Percentiles rank a stretch among this genome's conserved stretches.
Conservation (phyloP, 2,797 vertebrate genomes). For the Coendou prehensilis region DNA sequence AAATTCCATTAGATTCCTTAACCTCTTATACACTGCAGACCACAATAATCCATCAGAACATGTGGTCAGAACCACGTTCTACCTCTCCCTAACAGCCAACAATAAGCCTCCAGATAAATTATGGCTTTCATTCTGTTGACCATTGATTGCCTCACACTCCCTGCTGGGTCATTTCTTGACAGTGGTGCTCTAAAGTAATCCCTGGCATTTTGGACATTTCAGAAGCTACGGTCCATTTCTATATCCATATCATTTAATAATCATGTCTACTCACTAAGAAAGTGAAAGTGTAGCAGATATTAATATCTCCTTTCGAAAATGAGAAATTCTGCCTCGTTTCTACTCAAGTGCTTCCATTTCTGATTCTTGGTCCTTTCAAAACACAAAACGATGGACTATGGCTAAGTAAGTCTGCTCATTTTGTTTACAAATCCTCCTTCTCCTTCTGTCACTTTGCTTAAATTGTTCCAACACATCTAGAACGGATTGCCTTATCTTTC, state of each 20-base stretch:
- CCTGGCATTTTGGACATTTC: not conserved
- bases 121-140: conserved; percentile 52
- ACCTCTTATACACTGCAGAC: conserved; percentile 41
- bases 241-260: not conserved
- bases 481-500: not conserved
- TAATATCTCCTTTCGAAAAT: conserved; percentile 17
- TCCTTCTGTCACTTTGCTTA: conserved; percentile 5
- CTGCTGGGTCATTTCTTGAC: not conserved
- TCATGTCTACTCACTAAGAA: not conserved
- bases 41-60: conserved; percentile 50
- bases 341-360: not conserved
- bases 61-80: conserved; percentile 5
- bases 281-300: not conserved
- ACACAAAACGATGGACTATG: not conserved
- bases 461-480: not conserved
- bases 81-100: not conserved
- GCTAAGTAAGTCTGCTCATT: not conserved
- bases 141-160: conserved; percentile 1
- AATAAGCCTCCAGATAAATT: conserved; percentile 10
- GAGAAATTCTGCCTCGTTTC: conserved; percentile 32
- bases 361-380: conserved; percentile 37
- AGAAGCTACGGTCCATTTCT: not conserved
- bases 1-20: conserved; percentile 77
- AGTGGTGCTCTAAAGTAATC: not conserved
- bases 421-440: conserved; percentile 15